These are phyloP conservation scores for Serripes groenlandicus DNA, from an alignment of 2,888 invertebrate species.

Conservation along the genomic window DNA sequence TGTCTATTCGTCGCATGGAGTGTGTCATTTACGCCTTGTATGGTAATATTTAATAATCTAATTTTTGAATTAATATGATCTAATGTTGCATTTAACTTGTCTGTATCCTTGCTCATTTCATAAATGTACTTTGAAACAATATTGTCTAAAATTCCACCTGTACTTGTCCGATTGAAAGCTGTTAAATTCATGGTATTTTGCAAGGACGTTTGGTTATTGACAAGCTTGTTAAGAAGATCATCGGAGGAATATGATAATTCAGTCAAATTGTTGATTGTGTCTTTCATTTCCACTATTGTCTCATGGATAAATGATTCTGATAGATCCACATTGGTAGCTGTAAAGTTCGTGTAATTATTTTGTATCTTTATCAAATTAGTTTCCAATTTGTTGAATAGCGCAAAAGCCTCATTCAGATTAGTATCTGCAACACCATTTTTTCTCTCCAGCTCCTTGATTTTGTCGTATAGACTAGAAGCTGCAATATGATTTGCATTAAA, in stretches of 20 bases:
- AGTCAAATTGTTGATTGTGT: conserved; percentile 30
- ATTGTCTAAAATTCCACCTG: conserved; percentile 8
- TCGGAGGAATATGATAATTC: neutral
- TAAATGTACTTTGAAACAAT: conserved; percentile 26
- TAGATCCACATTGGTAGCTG: conserved; percentile 47
- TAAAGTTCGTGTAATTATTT: conserved; percentile 56
- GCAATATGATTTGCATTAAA: neutral
- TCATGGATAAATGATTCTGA: conserved; percentile 42
- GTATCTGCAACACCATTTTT: conserved; percentile 11
- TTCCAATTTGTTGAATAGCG: neutral
- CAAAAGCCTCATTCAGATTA: neutral
- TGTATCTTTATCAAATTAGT: neutral
- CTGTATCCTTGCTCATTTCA: neutral
- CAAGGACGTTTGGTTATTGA: neutral
- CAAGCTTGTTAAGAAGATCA: neutral
- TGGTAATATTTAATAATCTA: conserved; percentile 9
- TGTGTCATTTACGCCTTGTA: conserved; percentile 51
- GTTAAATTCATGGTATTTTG: neutral
- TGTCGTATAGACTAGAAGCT: neutral
- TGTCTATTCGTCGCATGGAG: conserved; percentile 47
- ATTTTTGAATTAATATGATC: conserved; percentile 25
- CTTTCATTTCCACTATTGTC: conserved; percentile 25
- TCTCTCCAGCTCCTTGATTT: neutral
- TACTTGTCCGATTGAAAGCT: conserved; percentile 33
- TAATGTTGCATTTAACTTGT: conserved; percentile 7